Evolutionary conservation across 2,113 vertebrate species (phyloP), one percentile per base, ranked within the genome.

Genomic region (Ploceus nigricollis): DNA sequence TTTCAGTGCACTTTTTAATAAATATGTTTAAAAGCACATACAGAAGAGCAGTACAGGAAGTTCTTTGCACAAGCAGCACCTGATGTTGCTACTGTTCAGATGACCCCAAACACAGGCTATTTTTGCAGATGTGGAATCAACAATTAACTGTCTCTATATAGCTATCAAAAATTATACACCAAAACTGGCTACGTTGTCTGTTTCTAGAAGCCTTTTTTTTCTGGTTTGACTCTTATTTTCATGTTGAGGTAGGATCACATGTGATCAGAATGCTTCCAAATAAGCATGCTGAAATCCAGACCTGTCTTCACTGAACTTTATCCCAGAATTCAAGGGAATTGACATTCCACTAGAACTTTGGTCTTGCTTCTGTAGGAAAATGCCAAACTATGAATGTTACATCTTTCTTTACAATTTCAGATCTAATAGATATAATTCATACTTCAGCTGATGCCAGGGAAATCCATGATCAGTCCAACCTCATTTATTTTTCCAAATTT

Each of bases 231-330:
- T 71, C 22, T 12, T 39, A 42, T 63, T 90, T 94, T 85, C 47
- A 63, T 3, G 31, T 25, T 18, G 7, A 44, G 8, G 6, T 27
- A 7, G 5, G 16, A 66, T 37, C 16, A 27, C 0, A 0, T 28
- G 4, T 42, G 9, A 73, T 25, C n/a, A 60, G 10, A 80, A 14
- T 13, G 3, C 22, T 87, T 82, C 37, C 20, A 44, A 73, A 81
- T 15, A 54, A 45, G 4, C 0, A 0, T 47, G 11, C 7, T 47
- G 30, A 89, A 91, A 72, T 80, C n/a, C n/a, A 82, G 60, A 9
- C 11, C 31, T 13, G 1, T 23, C 27, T 56, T 58, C 9, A 21
- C 37, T 4, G 2, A 93, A 22, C 21, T 87, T 76, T 77, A 3
- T 13, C 8, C 37, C 50, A 83, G 23, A 82, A 66, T 72, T 77